A percentile compares a stretch with the other conserved stretches of the same genome.
Evolutionary conservation across 2,888 invertebrate species (phyloP).

Genomic region (Heliconius ismenius): DNA sequence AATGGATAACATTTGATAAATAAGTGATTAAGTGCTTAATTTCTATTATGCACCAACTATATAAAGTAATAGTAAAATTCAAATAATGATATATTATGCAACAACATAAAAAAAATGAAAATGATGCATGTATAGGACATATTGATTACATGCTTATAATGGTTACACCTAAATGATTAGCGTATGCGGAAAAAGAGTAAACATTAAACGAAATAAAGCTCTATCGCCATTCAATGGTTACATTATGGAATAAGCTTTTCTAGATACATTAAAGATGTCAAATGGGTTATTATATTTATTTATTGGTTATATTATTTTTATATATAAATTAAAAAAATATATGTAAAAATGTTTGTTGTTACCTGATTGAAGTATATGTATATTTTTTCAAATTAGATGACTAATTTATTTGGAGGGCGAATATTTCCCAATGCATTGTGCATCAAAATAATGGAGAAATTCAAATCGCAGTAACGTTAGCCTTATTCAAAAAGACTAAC

Average conservation of each 20-base stretch:
- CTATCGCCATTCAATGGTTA: neutral
- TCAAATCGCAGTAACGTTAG: neutral
- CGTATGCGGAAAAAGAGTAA: constrained; percentile 10
- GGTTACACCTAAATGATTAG: neutral
- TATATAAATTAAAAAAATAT: no score
- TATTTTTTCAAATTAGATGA: neutral
- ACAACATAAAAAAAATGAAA: constrained; percentile 8
- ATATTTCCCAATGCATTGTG: neutral
- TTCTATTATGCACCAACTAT: neutral
- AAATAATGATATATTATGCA: neutral
- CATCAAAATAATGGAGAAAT: neutral
- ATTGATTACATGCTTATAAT: constrained; percentile 7
- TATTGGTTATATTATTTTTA: no score
- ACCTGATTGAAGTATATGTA: neutral
- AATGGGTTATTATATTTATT: no score
- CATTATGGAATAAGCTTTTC: constrained; percentile 11
- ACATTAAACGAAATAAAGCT: neutral
- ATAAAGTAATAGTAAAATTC: neutral
- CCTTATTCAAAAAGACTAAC: neutral
- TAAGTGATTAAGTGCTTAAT: neutral
- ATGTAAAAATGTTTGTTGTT: neutral
- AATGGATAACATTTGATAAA: no score
- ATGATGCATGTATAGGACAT: neutral
- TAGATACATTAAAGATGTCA: constrained; percentile 1
- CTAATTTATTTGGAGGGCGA: neutral